A percentile compares a stretch with the other conserved stretches of the same genome.
Conservation (phyloP, 2,113 vertebrate genomes). For the Actinemys pallida region DNA sequence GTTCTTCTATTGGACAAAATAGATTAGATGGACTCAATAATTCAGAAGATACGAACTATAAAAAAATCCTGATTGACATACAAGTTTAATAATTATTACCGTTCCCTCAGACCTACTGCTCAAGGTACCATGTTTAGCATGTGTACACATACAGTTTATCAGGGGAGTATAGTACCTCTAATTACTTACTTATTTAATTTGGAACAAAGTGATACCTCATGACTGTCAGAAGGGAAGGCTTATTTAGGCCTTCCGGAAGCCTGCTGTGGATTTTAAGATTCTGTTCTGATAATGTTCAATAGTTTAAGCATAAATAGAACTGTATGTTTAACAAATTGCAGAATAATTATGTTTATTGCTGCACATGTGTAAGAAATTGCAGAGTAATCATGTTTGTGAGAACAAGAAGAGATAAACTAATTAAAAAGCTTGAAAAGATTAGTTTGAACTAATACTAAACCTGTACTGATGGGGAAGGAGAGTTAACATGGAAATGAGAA, state of each 20-base stretch:
- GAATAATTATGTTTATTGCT: not conserved
- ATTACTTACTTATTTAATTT: not conserved
- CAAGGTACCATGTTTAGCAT: not conserved
- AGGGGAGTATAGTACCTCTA: not conserved
- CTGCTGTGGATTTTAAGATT: not conserved
- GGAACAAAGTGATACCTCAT: not conserved
- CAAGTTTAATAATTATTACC: not conserved
- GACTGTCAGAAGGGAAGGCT: not conserved
- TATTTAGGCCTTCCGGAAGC: not conserved
- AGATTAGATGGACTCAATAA: not conserved
- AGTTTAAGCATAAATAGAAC: not conserved
- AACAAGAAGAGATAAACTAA: not conserved
- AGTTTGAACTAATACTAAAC: not conserved
- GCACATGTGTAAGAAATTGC: not conserved
- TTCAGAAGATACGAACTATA: not conserved
- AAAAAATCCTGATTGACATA: not conserved
- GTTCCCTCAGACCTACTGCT: not conserved
- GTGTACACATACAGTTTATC: accelerated
- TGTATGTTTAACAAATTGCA: not conserved
- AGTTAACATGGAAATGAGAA: not conserved
- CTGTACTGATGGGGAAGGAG: not conserved
- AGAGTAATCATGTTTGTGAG: not conserved
- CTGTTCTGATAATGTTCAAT: not conserved
- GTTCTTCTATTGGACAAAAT: not conserved
- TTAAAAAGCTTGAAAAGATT: not conserved